These are phyloP conservation scores for Drosophila mayri DNA, from an alignment of 1,140 invertebrate genomes.

Conservation along the genomic window DNA sequence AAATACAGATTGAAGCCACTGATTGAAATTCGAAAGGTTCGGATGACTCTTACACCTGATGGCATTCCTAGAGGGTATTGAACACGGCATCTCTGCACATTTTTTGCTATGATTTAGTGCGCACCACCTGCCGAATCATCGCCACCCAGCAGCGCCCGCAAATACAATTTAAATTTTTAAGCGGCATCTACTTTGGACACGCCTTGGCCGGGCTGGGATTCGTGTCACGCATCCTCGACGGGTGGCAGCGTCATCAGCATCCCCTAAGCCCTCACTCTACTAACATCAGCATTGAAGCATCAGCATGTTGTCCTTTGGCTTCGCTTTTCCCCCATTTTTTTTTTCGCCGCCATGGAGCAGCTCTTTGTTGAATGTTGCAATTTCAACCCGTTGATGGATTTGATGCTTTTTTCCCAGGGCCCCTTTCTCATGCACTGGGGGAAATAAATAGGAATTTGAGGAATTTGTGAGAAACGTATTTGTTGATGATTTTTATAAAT, in stretches of 20 bases:
- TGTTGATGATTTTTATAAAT: too few species aligned
- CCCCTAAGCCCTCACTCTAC: not conserved
- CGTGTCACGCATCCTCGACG: slow-evolving; percentile 76
- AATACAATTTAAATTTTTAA: slow-evolving; percentile 84
- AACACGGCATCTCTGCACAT: slow-evolving; percentile 35
- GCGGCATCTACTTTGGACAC: slow-evolving; percentile 74
- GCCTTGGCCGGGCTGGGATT: slow-evolving; percentile 64
- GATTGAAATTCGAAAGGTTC: slow-evolving; percentile 13
- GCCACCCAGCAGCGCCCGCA: slow-evolving; percentile 51
- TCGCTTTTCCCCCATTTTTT: slow-evolving; percentile 21
- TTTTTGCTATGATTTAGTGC: slow-evolving; percentile 72
- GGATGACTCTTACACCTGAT: not conserved
- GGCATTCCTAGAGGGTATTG: slow-evolving; percentile 34
- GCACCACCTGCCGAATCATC: slow-evolving; percentile 65
- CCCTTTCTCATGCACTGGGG: slow-evolving; percentile 2
- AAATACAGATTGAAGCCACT: slow-evolving; percentile 1
- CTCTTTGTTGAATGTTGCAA: slow-evolving; percentile 74
- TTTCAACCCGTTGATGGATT: slow-evolving; percentile 82
- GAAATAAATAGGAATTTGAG: not conserved
- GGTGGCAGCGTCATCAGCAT: slow-evolving; percentile 69
- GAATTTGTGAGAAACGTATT: not conserved
- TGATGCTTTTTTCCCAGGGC: slow-evolving; percentile 59
- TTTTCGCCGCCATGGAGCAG: slow-evolving; percentile 16
- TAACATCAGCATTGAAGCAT: slow-evolving; percentile 63
- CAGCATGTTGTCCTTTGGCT: slow-evolving; percentile 69